Base-by-base conservation (phyloP, 2,113 vertebrate species). In the Pardalotus punctatus region DNA sequence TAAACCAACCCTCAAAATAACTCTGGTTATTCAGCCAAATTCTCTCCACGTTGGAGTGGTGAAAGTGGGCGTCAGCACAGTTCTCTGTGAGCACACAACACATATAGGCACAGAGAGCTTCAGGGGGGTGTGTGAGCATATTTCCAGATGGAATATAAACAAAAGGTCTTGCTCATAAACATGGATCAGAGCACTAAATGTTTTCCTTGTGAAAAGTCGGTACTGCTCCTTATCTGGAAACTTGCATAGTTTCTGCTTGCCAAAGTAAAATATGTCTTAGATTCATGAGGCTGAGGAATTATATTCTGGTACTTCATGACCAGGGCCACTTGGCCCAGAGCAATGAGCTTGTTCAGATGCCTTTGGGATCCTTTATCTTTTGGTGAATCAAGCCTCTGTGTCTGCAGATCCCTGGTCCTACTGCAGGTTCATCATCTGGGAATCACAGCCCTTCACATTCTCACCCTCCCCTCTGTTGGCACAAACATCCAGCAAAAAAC, bases 1-100 rank as follows among this genome's bases (percentile, higher is more conserved):
- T 80, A 70, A 94, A 92, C 31, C 67, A 91, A 71, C 61, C 48
- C 94, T 72, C 69, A 90, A 69, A 96, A 95, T 96, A 95, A 81
- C 90, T 94, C 43, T 13, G 43, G 56, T 79, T 86, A 67, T 72
- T 90, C 76, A 73, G 80, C 88, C 92, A 93, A 80, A 79, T 18
- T 69, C 16, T 61, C 4, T 64, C 71, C 67, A 51, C 1, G 8
- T 54, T 65, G 40, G 71, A 48, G 82, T 64, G 85, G 51, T 88
- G 90, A 88, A 93, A 93, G 60, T 83, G 79, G 90, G 82, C 0
- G 17, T 88, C 72, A 45, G 2, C 43, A 7, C 1, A 4, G 69
- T 25, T 36, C 45, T 85, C 62, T 35, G 69, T 50, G 64, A 62
- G 35, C 43, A 47, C 0, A 0, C 45, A 77, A 17, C 72, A 40